Base-by-base conservation (phyloP, 2,797 vertebrate genomes). In the Cyclura pinguis region DNA sequence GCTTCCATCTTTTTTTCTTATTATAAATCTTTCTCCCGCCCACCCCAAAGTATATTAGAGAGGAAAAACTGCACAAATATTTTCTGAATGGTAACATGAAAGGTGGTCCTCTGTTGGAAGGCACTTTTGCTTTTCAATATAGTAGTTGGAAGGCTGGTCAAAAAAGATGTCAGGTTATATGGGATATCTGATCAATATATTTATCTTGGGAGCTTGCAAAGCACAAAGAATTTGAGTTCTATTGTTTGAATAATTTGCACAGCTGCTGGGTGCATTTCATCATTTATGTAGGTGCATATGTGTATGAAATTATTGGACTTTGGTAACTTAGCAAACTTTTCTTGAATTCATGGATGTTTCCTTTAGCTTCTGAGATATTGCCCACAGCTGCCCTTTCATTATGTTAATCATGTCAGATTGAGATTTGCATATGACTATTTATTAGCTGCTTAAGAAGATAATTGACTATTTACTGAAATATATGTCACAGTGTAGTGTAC, bases 341-440 rank as follows among this genome's bases (percentile, higher is more conserved):
- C 13, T 84, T 6, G 13, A 0, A 83, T 83, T 91, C 3, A 20
- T 6, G 18, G 88, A 62, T 90, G 13, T 47, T 86, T 90, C 1
- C 90, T 42, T 94, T 85, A 73, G 69, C 69, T 95, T 92, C 59
- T 90, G 86, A 0, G n/a, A 92, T 73, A 83, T 16, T 6, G 47
- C 85, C 35, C 84, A 85, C 52, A 9, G 0, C 20, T 92, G 82
- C 74, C 59, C 57, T 52, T 20, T 87, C 69, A 77, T 20, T 35
- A 76, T 42, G 32, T 29, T 84, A 77, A 69, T 74, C n/a, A 16
- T 0, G 0, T 67, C n/a, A 88, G 83, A 83, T 38, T 86, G 47
- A 57, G 47, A 55, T 20, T 24, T 29, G 74, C 90, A 62, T 32
- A 8, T 69, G 76, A 47, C 3, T 38, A 4, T 91, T 9, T 29